phyloP scores from a whole-genome alignment of 2,113 vertebrate genomes.

The Anseranas semipalmata region DNA sequence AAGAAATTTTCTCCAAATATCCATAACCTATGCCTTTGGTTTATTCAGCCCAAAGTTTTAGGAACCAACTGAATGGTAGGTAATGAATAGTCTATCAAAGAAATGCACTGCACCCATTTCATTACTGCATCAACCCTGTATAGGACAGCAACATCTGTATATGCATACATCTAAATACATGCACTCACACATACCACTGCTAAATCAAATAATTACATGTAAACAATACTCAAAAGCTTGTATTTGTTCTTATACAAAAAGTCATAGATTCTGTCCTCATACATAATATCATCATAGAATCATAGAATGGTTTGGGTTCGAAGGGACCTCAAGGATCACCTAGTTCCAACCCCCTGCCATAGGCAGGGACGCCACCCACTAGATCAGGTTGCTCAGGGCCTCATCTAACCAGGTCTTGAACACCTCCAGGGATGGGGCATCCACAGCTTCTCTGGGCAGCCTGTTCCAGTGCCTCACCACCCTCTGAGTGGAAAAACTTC shows the following conservation, averaged over 20 bases:
- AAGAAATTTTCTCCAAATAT: not conserved
- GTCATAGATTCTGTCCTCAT: conserved; percentile 6
- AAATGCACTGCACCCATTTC: not conserved
- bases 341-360: too few species aligned
- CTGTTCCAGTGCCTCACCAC: too few species aligned
- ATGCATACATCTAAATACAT: not conserved
- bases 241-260: not conserved
- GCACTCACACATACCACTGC: not conserved
- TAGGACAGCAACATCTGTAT: not conserved
- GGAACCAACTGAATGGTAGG: not conserved
- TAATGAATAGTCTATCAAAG: not conserved
- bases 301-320: too few species aligned
- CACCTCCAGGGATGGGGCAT: too few species aligned
- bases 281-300: too few species aligned
- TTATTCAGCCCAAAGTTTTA: not conserved
- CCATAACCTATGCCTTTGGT: not conserved
- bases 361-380: too few species aligned
- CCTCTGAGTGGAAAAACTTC: too few species aligned
- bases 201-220: not conserved
- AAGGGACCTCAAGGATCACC: too few species aligned
- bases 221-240: not conserved
- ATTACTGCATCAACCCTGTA: not conserved
- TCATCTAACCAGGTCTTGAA: too few species aligned
- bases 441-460: too few species aligned
- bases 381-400: too few species aligned